Evolutionary conservation across 2,888 invertebrate species (phyloP).

Genomic region (Reticulitermes lucifugus): DNA sequence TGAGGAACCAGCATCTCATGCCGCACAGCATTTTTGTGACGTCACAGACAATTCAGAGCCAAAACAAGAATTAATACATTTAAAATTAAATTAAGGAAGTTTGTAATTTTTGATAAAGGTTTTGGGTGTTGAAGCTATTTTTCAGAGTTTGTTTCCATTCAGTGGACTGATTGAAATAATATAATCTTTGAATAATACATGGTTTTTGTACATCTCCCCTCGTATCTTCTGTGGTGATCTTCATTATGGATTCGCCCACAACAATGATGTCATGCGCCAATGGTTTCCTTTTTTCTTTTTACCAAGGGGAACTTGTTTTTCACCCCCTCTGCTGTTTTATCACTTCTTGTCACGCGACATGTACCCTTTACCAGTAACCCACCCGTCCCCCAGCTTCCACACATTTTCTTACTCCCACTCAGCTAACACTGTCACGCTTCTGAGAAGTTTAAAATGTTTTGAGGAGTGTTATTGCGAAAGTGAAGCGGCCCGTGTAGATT

Average conservation of each 20-base stretch:
- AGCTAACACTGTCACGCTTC: slow-evolving; percentile 22
- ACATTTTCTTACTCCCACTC: slow-evolving; percentile 15
- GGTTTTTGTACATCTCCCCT: background rate
- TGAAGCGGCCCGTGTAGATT: slow-evolving; percentile 27
- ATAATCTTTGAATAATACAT: slow-evolving; percentile 26
- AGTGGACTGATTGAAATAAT: slow-evolving; percentile 12
- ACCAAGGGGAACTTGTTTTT: slow-evolving; percentile 28
- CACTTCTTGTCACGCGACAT: slow-evolving; percentile 39
- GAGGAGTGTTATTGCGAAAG: slow-evolving; percentile 24
- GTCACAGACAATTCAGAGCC: background rate
- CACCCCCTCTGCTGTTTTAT: slow-evolving; percentile 37
- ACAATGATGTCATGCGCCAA: slow-evolving; percentile 15
- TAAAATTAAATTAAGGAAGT: background rate
- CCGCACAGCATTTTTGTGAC: background rate
- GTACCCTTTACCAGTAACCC: background rate
- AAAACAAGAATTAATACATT: slow-evolving; percentile 13
- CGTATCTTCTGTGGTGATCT: background rate
- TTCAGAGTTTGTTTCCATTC: background rate
- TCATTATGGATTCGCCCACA: slow-evolving; percentile 24
- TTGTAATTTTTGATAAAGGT: background rate
- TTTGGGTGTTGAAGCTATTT: background rate
- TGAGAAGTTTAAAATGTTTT: background rate
- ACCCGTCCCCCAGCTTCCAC: background rate
- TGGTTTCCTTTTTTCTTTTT: background rate
- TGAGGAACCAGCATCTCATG: too few species aligned